Evolutionary conservation across 2,113 vertebrate species (phyloP).

Genomic region (Anolis sagrei): DNA sequence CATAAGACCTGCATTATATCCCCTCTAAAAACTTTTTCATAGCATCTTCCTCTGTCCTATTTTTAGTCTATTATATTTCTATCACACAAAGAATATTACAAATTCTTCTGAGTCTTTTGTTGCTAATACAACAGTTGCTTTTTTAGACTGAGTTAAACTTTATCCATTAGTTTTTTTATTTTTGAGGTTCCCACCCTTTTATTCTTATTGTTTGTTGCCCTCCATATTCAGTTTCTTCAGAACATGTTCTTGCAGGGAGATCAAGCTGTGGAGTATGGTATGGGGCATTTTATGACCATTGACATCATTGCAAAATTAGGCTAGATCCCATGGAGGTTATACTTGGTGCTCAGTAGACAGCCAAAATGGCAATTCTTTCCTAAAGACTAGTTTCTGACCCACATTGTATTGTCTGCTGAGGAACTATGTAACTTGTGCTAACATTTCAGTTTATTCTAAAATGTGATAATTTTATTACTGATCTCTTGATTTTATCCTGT

Average conservation of each 20-base stretch:
- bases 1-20: neutral
- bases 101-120: neutral
- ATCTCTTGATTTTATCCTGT: no score
- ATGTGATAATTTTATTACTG: neutral
- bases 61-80: constrained; percentile 31
- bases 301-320: neutral
- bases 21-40: constrained; percentile 30
- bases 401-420: neutral
- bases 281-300: neutral
- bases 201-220: neutral
- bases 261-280: neutral
- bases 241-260: constrained; percentile 19
- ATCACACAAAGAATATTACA: neutral
- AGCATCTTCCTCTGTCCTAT: constrained; percentile 24
- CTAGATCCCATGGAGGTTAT: no score
- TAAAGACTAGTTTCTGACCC: neutral
- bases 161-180: neutral
- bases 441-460: neutral
- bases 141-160: neutral
- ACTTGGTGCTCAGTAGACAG: no score
- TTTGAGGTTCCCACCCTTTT: neutral
- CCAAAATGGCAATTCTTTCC: no score
- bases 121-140: neutral
- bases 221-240: neutral
- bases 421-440: neutral